phyloP scores from a whole-genome alignment of 1,140 invertebrate species.

The Polypedilum vanderplanki region DNA sequence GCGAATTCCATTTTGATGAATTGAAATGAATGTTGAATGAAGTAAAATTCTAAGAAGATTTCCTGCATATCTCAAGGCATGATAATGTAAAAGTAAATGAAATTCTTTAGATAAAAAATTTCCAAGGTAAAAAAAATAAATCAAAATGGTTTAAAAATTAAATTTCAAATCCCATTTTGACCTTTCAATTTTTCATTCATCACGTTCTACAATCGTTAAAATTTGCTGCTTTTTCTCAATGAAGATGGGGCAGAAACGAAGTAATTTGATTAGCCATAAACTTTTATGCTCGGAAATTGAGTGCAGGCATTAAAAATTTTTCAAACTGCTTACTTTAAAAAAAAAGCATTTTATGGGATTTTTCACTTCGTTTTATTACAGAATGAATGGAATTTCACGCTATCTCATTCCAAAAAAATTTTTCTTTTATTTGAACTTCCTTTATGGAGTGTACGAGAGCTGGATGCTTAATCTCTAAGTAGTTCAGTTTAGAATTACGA shows the following conservation, averaged over 20 bases:
- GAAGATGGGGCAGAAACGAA: neutral
- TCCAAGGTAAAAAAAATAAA: neutral
- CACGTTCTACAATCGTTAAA: neutral
- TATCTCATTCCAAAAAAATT: no score
- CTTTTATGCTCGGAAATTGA: conserved; percentile 5
- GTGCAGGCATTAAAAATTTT: neutral
- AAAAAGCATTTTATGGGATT: neutral
- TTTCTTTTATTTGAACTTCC: no score
- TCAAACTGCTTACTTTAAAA: neutral
- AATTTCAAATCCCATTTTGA: neutral
- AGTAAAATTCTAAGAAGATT: no score
- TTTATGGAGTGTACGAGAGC: no score
- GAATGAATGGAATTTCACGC: neutral
- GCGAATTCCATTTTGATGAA: neutral
- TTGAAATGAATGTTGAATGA: neutral
- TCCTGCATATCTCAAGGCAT: no score
- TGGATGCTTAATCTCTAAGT: no score
- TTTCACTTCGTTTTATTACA: neutral
- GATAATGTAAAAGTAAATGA: no score
- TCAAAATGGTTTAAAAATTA: neutral
- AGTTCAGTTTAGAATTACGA: no score
- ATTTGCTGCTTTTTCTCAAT: neutral
- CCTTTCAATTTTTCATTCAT: conserved; percentile 5
- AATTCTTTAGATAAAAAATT: neutral
- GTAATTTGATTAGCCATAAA: neutral